These are phyloP conservation scores for Spilarctia lutea DNA, from an alignment of 2,888 invertebrate species.

Conservation along the genomic window DNA sequence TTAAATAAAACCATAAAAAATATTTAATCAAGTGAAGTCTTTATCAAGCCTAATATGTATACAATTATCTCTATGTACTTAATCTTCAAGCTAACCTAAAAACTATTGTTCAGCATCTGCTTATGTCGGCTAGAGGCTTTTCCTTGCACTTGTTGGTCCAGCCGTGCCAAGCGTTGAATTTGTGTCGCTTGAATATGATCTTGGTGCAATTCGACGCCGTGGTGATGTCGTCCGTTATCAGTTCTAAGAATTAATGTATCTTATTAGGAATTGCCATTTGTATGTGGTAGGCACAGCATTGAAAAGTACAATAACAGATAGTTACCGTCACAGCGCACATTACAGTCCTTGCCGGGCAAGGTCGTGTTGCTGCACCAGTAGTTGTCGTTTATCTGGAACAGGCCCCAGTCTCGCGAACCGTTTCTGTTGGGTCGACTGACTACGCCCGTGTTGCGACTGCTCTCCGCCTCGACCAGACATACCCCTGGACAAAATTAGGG, in stretches of 20 bases:
- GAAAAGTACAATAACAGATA: background rate
- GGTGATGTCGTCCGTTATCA: conserved; percentile 64
- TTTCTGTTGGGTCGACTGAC: conserved; percentile 75
- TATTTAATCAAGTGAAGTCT: no score
- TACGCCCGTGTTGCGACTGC: conserved; percentile 75
- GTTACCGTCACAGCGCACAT: conserved; percentile 64
- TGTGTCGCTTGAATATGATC: conserved; percentile 62
- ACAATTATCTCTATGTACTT: no score
- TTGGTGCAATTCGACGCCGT: conserved; percentile 69
- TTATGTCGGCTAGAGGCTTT: conserved; percentile 60
- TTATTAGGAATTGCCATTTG: background rate
- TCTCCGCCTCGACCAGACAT: conserved; percentile 83
- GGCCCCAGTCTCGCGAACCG: conserved; percentile 83
- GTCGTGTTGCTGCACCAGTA: conserved; percentile 74
- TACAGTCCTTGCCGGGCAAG: conserved; percentile 70
- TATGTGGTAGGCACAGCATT: background rate
- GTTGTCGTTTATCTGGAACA: conserved; percentile 81
- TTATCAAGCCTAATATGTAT: no score
- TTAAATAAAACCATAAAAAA: no score
- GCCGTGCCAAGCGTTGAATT: conserved; percentile 67
- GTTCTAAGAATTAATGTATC: conserved; percentile 19
- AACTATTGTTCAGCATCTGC: conserved; percentile 42
- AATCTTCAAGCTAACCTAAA: background rate
- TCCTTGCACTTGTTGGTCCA: conserved; percentile 63
- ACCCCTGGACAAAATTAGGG: conserved; percentile 65